Base-by-base conservation (phyloP, 2,888 invertebrate species). In the Himalopsyche kuldschensis region DNA sequence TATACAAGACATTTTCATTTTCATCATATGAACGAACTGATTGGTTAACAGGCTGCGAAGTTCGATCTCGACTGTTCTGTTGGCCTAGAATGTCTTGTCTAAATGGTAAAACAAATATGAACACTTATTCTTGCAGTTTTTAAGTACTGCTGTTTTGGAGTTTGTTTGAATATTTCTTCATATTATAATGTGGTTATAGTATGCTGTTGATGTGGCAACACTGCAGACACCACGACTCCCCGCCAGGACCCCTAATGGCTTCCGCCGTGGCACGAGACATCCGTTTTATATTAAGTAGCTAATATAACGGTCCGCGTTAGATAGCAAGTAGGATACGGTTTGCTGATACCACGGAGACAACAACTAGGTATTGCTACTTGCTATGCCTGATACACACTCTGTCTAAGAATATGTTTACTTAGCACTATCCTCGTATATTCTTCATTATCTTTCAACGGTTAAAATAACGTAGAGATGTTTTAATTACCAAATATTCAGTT, bases 281-380 rank as follows among this genome's bases (percentile, higher is more conserved):
- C 80, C 84, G 84, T 80, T 82, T 82, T 84, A 81, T 85, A 84
- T 84, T 85, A 84, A 85, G 79, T 80, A 83, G 80, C 83, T 84
- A 85, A 85, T 84, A 81, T 85, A 75, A 82, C 80, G 75, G 83
- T 81, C 79, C 80, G 55, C 20, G 55, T 82, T 80, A 69, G 85
- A 79, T 79, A 35, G 24, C 27, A 69, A 78, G 69, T 46, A 80
- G 30, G 79, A 35, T 47, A 46, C 77, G 48, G 79, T 79, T 69
- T 75, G 69, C 75, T 47, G 82, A 78, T 82, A 55, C 55, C 55
- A 55, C 55, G 55, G 55, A 55, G 55, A 55, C 55, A 20, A 55
- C 55, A 55, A 55, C 55, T 55, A 20, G 55, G 55, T 20, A 55
- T 20, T 15, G 24, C 20, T 10, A 20, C 20, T 20, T 3, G n/a